phyloP scores from a whole-genome alignment of 2,888 invertebrate genomes.

The Drosophila meridionalis region DNA sequence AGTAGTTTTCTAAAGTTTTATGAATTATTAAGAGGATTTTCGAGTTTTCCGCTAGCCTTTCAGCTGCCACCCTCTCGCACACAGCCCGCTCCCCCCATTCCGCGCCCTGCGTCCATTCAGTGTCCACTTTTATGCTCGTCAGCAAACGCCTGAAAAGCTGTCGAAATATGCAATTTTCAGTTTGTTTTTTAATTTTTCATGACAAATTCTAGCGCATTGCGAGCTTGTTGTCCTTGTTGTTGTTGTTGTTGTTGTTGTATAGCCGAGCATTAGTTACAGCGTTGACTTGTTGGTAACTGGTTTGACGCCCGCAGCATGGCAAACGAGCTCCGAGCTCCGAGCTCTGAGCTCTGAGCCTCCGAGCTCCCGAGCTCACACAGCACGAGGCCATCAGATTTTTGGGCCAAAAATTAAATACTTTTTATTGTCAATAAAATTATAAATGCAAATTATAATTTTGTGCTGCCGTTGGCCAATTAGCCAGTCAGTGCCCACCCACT shows the following conservation, averaged over 20 bases:
- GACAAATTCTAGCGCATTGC: conserved; percentile 52
- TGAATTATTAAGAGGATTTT: conserved; percentile 79
- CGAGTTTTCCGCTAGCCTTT: conserved; percentile 77
- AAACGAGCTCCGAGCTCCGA: conserved; percentile 9
- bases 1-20: conserved; percentile 77
- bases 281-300: conserved; percentile 52
- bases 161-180: conserved; percentile 74
- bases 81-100: background rate
- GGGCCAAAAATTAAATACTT: conserved; percentile 75
- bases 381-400: conserved; percentile 38
- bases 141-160: conserved; percentile 73
- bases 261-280: conserved; percentile 59
- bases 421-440: conserved; percentile 79
- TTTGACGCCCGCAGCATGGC: conserved; percentile 28
- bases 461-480: conserved; percentile 77
- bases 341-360: conserved; percentile 2
- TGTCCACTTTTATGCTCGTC: conserved; percentile 59
- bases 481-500: conserved; percentile 22
- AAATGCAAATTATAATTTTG: conserved; percentile 79
- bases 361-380: conserved; percentile 8
- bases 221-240: conserved; percentile 28
- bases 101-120: background rate
- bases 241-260: conserved; percentile 16
- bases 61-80: conserved; percentile 43
- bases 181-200: conserved; percentile 71